Evolutionary conservation across 2,888 invertebrate genomes (phyloP).

Genomic region (Dynastes grantii): DNA sequence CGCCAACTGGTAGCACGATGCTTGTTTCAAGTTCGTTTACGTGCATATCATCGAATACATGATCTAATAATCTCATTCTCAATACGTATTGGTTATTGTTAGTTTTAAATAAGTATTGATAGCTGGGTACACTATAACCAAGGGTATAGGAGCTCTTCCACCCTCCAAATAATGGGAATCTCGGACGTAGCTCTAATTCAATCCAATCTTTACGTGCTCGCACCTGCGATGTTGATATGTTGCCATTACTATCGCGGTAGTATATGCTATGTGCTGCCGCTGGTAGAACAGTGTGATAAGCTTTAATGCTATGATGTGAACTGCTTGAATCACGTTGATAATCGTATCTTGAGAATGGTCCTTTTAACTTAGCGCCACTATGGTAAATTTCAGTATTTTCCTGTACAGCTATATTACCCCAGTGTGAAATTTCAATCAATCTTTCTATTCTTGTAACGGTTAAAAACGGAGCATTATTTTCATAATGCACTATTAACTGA

Average conservation of each 20-base stretch:
- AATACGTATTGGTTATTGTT: constrained; percentile 82
- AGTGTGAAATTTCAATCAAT: constrained; percentile 96
- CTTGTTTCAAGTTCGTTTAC: constrained; percentile 91
- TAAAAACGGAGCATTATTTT: constrained; percentile 96
- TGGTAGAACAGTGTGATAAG: constrained; percentile 89
- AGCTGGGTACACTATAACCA: constrained; percentile 95
- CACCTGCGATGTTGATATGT: constrained; percentile 98
- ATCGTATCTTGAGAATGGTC: constrained; percentile 97
- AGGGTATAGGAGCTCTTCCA: constrained; percentile 98
- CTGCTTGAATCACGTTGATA: constrained; percentile 94
- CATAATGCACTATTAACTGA: constrained; percentile 89
- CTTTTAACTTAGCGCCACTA: constrained; percentile 93
- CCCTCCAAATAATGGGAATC: constrained; percentile 98
- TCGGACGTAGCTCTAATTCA: constrained; percentile 94
- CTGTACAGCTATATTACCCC: constrained; percentile 99
- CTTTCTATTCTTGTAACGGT: constrained; percentile 92
- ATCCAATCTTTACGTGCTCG: constrained; percentile 91
- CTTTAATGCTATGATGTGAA: constrained; percentile 90
- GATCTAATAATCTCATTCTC: constrained; percentile 96
- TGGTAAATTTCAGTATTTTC: constrained; percentile 94
- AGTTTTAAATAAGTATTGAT: constrained; percentile 91
- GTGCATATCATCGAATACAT: constrained; percentile 96
- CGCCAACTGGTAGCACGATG: constrained; percentile 95
- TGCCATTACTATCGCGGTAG: constrained; percentile 98
- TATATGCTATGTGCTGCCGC: constrained; percentile 96